Base-by-base conservation (phyloP, 1,140 invertebrate species). In the Batillaria attramentaria region DNA sequence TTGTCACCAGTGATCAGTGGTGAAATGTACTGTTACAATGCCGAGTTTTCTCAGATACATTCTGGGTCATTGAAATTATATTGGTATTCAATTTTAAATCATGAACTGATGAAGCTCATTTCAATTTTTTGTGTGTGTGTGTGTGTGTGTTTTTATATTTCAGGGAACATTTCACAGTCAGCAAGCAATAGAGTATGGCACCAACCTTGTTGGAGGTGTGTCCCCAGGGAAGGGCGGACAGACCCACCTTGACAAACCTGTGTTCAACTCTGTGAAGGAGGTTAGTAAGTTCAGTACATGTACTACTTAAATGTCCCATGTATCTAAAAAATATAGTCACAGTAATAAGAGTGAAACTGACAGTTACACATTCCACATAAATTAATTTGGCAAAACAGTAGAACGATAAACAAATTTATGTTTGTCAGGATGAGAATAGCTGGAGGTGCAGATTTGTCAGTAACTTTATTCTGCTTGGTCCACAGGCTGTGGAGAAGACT, bases 131-230 rank as follows among this genome's bases (percentile, higher is more conserved):
- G n/a, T n/a, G n/a, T n/a, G n/a, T n/a, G n/a, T n/a, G n/a, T 72
- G 6, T 77, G 68, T 72, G 43, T 35, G 82, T 80, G 46, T n/a
- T n/a, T n/a, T n/a, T n/a, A n/a, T n/a, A n/a, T n/a, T n/a, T n/a
- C 83, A 92, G 90, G 93, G 93, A 10, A 94, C 93, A 37, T 93
- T 94, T 87, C 93, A 94, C 86, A 92, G 96, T 88, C 96, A 98
- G 89, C 97, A 99, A 92, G 97, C 98, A 43, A 93, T 99, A 85
- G 98, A 99, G 89, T 99, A 99, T 95, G 98, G 98, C 79, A 99
- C 98, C 4, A 96, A 98, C 90, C 92, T 99, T 89, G 98, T 99
- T 84, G 99, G 98, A 77, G 98, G 99, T 83, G 97, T 99, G 75
- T 98, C 95, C 33, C 98, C 99, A 24, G 97, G 97, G 68, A 99